These are phyloP conservation scores for Myotis yumanensis DNA, from an alignment of 2,113 vertebrate genomes.

Conservation along the genomic window DNA sequence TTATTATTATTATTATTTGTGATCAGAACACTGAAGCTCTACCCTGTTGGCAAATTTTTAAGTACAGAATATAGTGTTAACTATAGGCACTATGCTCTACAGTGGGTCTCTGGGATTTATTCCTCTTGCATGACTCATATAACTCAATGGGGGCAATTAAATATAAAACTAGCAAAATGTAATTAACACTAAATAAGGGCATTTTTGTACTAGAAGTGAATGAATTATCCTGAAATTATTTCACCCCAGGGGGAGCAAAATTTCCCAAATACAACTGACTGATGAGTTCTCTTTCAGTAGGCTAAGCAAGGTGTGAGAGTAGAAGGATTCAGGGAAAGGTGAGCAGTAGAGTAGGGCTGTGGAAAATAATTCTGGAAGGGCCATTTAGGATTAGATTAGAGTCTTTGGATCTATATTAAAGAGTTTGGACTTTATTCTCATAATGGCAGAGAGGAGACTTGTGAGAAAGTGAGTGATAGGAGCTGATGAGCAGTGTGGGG, in stretches of 20 bases:
- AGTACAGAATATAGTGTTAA: not conserved
- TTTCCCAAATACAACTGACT: not conserved
- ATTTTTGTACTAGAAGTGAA: not conserved
- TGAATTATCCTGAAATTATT: not conserved
- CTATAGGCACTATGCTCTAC: not conserved
- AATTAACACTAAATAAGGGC: not conserved
- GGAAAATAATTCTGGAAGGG: not conserved
- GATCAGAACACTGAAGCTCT: not conserved
- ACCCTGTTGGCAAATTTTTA: not conserved
- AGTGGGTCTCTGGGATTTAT: not conserved
- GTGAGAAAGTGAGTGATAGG: not conserved
- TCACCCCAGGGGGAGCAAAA: not conserved
- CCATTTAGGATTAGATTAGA: not conserved
- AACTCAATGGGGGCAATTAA: not conserved
- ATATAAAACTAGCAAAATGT: not conserved
- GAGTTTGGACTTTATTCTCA: not conserved
- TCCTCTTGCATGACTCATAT: not conserved
- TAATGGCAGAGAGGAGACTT: not conserved
- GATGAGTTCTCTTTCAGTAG: not conserved
- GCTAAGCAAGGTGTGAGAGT: not conserved
- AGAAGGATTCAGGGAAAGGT: not conserved
- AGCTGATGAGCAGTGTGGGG: not conserved
- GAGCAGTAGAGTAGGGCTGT: not conserved
- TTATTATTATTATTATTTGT: not conserved
- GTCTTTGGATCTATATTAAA: not conserved